These are phyloP conservation scores for Archegozetes longisetosus DNA, from an alignment of 1,140 invertebrate species.

Conservation along the genomic window DNA sequence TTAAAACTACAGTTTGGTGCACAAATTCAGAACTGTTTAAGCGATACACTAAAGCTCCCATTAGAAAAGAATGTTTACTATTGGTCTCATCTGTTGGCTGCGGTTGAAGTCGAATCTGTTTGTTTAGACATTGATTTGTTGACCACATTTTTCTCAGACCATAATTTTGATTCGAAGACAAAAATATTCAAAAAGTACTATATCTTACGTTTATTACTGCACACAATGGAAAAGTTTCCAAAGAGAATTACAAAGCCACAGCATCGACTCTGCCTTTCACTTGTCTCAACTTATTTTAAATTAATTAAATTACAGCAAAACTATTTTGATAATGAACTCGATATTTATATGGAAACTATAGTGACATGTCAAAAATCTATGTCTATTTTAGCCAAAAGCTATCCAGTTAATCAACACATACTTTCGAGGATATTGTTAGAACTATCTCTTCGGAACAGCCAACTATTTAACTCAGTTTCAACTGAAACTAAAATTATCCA, in stretches of 20 bases:
- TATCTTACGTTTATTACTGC: slow-evolving; percentile 9
- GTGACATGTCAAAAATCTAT: slow-evolving; percentile 12
- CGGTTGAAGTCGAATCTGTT: slow-evolving; percentile 6
- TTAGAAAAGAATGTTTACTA: not conserved
- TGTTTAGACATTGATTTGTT: slow-evolving; percentile 6
- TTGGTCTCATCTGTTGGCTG: slow-evolving; percentile 10
- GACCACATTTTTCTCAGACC: not conserved
- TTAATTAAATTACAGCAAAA: not conserved
- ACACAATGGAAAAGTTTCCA: slow-evolving; percentile 6
- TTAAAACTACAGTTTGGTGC: slow-evolving; percentile 7
- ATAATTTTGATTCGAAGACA: not conserved
- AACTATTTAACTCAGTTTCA: not conserved
- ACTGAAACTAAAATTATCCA: not conserved
- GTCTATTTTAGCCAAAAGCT: not conserved
- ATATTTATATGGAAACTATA: slow-evolving; percentile 4
- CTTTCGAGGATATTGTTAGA: slow-evolving; percentile 10
- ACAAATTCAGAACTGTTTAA: slow-evolving; percentile 10
- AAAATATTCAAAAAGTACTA: slow-evolving; percentile 10
- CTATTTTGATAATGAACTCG: not conserved
- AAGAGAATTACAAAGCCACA: slow-evolving; percentile 2
- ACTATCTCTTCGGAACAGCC: not conserved
- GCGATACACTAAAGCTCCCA: slow-evolving; percentile 7
- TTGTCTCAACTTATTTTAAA: slow-evolving; percentile 12
- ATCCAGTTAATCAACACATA: slow-evolving; percentile 13
- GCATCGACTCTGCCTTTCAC: slow-evolving; percentile 12